These are phyloP conservation scores for Tricholauxania praeusta DNA, from an alignment of 2,888 invertebrate species.

Conservation along the genomic window DNA sequence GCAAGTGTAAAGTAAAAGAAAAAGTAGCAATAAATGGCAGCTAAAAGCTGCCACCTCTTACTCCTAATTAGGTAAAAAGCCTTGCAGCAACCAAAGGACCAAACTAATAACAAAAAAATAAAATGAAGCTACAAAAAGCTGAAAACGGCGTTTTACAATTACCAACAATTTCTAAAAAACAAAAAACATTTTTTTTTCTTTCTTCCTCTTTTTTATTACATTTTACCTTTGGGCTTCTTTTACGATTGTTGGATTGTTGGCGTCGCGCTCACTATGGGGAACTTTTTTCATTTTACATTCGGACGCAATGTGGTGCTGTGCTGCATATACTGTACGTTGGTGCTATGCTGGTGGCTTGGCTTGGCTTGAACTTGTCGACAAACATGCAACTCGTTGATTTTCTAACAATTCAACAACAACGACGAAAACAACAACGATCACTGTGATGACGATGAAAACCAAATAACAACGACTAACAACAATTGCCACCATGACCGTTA, in stretches of 20 bases:
- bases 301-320: conserved; percentile 39
- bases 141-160: conserved; percentile 11
- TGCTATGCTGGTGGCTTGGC: conserved; percentile 12
- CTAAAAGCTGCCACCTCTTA: conserved; percentile 8
- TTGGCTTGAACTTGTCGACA: conserved; percentile 50
- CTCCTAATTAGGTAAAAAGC: conserved; percentile 32
- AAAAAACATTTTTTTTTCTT: conserved; percentile 45
- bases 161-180: conserved; percentile 43
- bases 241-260: conserved; percentile 31
- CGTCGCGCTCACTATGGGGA: conserved; percentile 21
- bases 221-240: neutral
- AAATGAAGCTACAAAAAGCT: conserved; percentile 2
- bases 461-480: conserved; percentile 44
- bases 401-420: conserved; percentile 27
- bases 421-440: conserved; percentile 58
- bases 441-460: conserved; percentile 38
- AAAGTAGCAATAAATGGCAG: neutral
- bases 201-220: conserved; percentile 16
- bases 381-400: conserved; percentile 38
- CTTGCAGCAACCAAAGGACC: conserved; percentile 13
- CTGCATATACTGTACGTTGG: conserved; percentile 22
- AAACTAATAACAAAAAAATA: conserved; percentile 14
- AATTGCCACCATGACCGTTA: conserved; percentile 52
- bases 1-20: neutral
- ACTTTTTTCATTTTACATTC: conserved; percentile 21